Conservation (phyloP, 2,797 vertebrate genomes). For the Tapirus indicus region DNA sequence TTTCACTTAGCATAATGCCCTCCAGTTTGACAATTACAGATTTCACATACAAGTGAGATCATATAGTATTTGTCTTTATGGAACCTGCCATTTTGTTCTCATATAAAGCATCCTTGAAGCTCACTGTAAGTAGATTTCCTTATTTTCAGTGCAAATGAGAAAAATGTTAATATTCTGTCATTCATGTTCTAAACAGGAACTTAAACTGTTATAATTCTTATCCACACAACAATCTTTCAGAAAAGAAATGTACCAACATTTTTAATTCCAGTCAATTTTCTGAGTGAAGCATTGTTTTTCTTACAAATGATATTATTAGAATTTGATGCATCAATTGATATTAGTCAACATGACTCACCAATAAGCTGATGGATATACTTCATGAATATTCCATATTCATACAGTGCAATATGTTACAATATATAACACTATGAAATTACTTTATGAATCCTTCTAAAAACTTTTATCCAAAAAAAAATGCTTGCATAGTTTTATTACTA, state of each 20-base stretch:
- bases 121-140: conserved; percentile 66
- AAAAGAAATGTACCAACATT: conserved; percentile 77
- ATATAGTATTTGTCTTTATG: no score
- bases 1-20: no score
- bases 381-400: conserved; percentile 92
- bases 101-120: conserved; percentile 60
- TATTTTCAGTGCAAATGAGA: conserved; percentile 58
- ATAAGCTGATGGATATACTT: conserved; percentile 87
- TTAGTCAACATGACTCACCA: conserved; percentile 84
- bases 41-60: no score
- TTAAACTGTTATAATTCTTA: conserved; percentile 43
- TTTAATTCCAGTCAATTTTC: conserved; percentile 64
- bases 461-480: no score
- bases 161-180: conserved; percentile 38
- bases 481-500: no score
- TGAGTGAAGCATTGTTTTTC: conserved; percentile 57
- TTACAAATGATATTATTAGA: conserved; percentile 59
- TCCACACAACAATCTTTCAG: conserved; percentile 68
- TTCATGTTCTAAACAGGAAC: conserved; percentile 60
- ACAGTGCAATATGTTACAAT: conserved; percentile 90
- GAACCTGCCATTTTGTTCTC: conserved; percentile 31
- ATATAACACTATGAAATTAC: conserved; percentile 88
- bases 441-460: conserved; percentile 90
- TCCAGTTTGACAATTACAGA: no score
- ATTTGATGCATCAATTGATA: conserved; percentile 72